Evolutionary conservation across 1,140 invertebrate genomes (phyloP).

Genomic region (Gyrodactylus bullatarudis): DNA sequence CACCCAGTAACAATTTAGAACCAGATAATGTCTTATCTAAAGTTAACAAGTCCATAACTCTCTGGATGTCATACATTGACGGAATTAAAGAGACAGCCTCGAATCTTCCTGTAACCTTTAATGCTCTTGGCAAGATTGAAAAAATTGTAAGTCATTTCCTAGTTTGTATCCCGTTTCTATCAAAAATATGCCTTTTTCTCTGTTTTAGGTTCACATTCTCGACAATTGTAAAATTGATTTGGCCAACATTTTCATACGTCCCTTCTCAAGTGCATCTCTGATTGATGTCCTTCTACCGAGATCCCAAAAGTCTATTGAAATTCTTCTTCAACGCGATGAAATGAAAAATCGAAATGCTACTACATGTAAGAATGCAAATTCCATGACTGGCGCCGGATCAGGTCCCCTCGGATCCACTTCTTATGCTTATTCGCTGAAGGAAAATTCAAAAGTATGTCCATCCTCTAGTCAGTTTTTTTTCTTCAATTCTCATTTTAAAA

Average conservation of each 20-base stretch:
- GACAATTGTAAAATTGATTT: background rate
- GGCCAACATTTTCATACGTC: background rate
- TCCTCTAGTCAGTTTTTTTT: no score
- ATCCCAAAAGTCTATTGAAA: background rate
- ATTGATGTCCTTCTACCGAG: background rate
- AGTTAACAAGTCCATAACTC: background rate
- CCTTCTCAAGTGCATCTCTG: background rate
- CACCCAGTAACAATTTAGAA: background rate
- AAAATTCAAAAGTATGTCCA: background rate
- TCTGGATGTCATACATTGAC: background rate
- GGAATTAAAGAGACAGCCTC: background rate
- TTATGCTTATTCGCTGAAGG: background rate
- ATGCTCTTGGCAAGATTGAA: background rate
- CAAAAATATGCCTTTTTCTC: background rate
- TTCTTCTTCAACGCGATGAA: background rate
- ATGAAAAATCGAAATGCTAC: background rate
- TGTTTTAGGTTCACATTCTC: background rate
- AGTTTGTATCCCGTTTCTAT: background rate
- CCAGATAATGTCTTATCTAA: background rate
- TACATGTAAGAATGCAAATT: background rate
- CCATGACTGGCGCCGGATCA: background rate
- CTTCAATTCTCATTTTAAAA: no score
- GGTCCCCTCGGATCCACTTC: background rate
- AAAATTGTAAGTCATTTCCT: background rate
- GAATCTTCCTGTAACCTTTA: background rate